phyloP scores from a whole-genome alignment of 2,888 invertebrate genomes.

The Nymphalis urticae region DNA sequence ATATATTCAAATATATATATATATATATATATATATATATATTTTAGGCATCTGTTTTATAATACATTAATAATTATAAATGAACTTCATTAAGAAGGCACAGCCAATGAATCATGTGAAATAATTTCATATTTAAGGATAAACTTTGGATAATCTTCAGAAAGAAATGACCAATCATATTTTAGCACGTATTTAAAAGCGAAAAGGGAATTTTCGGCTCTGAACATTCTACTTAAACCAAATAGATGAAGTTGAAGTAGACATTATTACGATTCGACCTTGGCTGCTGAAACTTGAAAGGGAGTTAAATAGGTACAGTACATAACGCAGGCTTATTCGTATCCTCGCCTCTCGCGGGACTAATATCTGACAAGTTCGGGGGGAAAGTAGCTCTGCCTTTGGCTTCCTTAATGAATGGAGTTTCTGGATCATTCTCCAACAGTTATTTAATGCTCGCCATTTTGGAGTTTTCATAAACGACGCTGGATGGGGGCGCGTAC shows the following conservation, averaged over 20 bases:
- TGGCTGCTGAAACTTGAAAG: constrained; percentile 67
- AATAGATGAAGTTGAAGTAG: constrained; percentile 24
- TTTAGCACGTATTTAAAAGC: constrained; percentile 4
- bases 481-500: constrained; percentile 59
- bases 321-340: constrained; percentile 84
- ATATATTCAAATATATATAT: too few relatives aligned
- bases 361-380: constrained; percentile 84
- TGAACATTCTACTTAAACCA: not conserved
- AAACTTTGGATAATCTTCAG: constrained; percentile 45
- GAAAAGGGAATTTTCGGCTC: constrained; percentile 1
- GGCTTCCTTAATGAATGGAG: constrained; percentile 62
- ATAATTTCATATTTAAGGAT: not conserved
- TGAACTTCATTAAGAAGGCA: not conserved
- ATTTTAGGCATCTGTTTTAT: not conserved
- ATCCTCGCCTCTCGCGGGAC: constrained; percentile 83
- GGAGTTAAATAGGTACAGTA: constrained; percentile 82
- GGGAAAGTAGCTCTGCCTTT: constrained; percentile 75
- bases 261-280: constrained; percentile 74
- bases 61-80: not conserved
- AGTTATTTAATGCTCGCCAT: constrained; percentile 65
- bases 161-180: not conserved
- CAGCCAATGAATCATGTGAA: not conserved
- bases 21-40: too few relatives aligned
- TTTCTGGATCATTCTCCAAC: constrained; percentile 68
- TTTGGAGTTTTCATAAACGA: constrained; percentile 69